These are phyloP conservation scores for Chrysodeixis includens DNA, from an alignment of 2,888 invertebrate species.

Conservation along the genomic window DNA sequence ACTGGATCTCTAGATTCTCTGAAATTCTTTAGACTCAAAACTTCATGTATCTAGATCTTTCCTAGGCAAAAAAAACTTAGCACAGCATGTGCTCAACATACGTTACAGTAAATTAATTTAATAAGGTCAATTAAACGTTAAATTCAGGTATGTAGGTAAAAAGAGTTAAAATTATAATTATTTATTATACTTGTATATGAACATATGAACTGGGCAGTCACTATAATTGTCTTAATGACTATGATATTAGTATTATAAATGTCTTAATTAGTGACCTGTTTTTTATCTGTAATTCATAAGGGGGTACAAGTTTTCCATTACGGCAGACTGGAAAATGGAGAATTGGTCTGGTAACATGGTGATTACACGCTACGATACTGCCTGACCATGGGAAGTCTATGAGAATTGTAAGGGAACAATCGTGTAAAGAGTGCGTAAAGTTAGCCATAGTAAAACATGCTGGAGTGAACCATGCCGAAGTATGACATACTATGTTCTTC, in stretches of 20 bases:
- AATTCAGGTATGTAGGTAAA: neutral
- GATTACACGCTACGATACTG: too few relatives aligned
- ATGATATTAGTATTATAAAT: neutral
- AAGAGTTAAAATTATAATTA: neutral
- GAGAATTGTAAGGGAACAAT: too few relatives aligned
- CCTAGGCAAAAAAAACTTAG: neutral
- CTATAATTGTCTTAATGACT: neutral
- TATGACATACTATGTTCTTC: too few relatives aligned
- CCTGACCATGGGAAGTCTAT: too few relatives aligned
- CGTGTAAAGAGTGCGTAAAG: too few relatives aligned
- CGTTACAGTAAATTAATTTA: constrained; percentile 4
- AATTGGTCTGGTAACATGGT: too few relatives aligned
- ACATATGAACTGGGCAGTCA: neutral
- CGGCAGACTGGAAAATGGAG: neutral
- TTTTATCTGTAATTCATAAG: neutral
- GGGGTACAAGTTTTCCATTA: neutral
- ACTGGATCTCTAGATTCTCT: too few relatives aligned
- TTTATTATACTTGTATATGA: neutral
- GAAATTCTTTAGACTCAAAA: neutral
- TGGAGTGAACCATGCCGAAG: too few relatives aligned
- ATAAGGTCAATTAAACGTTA: constrained; percentile 4
- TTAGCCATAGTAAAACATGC: too few relatives aligned
- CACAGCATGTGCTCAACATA: constrained; percentile 3
- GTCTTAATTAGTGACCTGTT: neutral
- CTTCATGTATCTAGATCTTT: neutral